Conservation (phyloP, 1,140 invertebrate genomes). For the Cyclina sinensis region DNA sequence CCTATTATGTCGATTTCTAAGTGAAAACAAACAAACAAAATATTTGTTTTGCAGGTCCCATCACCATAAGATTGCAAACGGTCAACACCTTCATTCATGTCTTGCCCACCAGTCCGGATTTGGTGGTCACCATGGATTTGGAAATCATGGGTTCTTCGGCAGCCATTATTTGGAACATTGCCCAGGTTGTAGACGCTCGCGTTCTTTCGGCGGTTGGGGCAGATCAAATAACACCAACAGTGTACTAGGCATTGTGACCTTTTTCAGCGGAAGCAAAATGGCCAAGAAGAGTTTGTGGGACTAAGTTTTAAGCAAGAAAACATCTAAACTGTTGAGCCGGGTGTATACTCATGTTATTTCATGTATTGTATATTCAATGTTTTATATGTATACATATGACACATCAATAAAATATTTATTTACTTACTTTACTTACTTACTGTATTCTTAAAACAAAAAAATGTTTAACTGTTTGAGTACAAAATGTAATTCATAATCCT, state of each 20-base stretch:
- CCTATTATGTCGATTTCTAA: too few relatives aligned
- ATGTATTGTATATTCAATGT: too few relatives aligned
- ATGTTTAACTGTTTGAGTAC: too few relatives aligned
- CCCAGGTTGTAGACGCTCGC: neutral
- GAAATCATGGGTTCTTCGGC: neutral
- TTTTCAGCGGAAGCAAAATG: neutral
- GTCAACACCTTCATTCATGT: neutral
- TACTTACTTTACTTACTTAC: too few relatives aligned
- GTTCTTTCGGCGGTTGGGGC: neutral
- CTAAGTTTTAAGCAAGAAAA: neutral
- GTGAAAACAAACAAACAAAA: too few relatives aligned
- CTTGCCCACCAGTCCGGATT: neutral
- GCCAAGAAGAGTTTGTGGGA: slow-evolving; percentile 42
- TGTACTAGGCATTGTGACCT: neutral
- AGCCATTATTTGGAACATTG: slow-evolving; percentile 24
- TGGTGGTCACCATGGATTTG: neutral
- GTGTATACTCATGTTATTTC: too few relatives aligned
- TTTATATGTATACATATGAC: too few relatives aligned
- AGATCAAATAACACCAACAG: neutral
- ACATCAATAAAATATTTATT: too few relatives aligned
- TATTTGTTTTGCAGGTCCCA: neutral
- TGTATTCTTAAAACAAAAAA: too few relatives aligned
- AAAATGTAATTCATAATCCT: too few relatives aligned
- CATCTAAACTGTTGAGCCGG: too few relatives aligned
- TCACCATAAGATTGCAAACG: neutral